A percentile compares a stretch with the other conserved stretches of the same genome.
phyloP scores from a whole-genome alignment of 2,888 invertebrate species.

The Drosophila emarginata region DNA sequence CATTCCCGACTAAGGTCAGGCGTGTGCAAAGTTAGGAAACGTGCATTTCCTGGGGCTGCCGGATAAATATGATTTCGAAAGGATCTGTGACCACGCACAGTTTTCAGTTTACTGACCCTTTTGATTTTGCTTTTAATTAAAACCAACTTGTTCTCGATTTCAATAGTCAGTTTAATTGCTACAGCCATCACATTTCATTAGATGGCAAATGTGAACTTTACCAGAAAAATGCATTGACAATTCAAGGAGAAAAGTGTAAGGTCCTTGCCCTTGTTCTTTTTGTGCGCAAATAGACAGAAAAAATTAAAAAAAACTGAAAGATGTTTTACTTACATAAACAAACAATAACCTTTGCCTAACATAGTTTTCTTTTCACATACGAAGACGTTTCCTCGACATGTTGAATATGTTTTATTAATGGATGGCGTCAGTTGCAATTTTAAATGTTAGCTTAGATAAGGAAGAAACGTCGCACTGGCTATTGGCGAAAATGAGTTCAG shows the following conservation, averaged over 20 bases:
- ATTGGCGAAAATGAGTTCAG: background rate
- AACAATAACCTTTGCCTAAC: background rate
- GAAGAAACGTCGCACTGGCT: no score
- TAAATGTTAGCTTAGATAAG: no score
- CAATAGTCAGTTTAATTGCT: conserved; percentile 63
- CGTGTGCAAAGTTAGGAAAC: conserved; percentile 40
- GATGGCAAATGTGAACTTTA: background rate
- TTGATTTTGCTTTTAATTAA: conserved; percentile 49
- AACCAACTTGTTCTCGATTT: conserved; percentile 41
- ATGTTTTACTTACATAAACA: background rate
- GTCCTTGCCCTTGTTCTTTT: conserved; percentile 43
- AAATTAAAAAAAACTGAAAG: background rate
- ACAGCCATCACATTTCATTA: background rate
- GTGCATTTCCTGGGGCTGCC: conserved; percentile 52
- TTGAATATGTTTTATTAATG: background rate
- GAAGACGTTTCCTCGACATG: no score
- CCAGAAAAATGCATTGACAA: background rate
- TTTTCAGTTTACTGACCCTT: conserved; percentile 36
- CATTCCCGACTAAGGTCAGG: background rate
- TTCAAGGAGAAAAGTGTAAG: background rate
- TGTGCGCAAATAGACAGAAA: background rate
- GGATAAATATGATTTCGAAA: background rate
- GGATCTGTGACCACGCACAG: conserved; percentile 22
- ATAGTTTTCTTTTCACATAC: background rate
- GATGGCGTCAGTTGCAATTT: background rate